These are phyloP conservation scores for Nomada flava DNA, from an alignment of 2,888 invertebrate species.

Conservation along the genomic window DNA sequence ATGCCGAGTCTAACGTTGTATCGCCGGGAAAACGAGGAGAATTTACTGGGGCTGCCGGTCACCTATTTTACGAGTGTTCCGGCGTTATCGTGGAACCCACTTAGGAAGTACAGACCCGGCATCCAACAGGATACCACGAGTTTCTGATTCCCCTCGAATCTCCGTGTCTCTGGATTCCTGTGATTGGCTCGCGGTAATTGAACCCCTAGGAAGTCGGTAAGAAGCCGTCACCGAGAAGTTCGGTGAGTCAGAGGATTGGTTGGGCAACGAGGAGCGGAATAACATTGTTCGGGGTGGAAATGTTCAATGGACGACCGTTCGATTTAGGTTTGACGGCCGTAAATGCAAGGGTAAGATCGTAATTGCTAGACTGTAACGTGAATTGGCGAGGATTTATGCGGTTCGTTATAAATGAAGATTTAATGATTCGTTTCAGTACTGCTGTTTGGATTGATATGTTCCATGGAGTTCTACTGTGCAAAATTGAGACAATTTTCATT, in stretches of 20 bases:
- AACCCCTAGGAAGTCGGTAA: slow-evolving; percentile 1
- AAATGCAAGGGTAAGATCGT: background rate
- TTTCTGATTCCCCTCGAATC: background rate
- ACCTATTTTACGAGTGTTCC: slow-evolving; percentile 50
- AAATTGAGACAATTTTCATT: no score
- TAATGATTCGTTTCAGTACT: no score
- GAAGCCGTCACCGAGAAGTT: background rate
- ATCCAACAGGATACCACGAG: background rate
- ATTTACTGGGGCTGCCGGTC: slow-evolving; percentile 44
- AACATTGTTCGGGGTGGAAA: background rate
- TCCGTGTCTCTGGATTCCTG: background rate
- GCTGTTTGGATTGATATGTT: no score
- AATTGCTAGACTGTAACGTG: background rate
- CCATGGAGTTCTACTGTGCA: no score
- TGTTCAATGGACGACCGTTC: background rate
- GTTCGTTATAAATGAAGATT: no score
- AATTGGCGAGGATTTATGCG: background rate
- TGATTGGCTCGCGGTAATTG: background rate
- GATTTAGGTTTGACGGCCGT: background rate
- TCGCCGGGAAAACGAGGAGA: slow-evolving; percentile 37
- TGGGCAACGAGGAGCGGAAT: background rate
- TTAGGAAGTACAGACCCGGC: slow-evolving; percentile 36
- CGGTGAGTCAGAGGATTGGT: background rate
- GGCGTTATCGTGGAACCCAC: slow-evolving; percentile 59
- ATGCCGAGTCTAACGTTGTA: slow-evolving; percentile 25